phyloP scores from a whole-genome alignment of 2,113 vertebrate genomes.

The Tauraco erythrolophus region DNA sequence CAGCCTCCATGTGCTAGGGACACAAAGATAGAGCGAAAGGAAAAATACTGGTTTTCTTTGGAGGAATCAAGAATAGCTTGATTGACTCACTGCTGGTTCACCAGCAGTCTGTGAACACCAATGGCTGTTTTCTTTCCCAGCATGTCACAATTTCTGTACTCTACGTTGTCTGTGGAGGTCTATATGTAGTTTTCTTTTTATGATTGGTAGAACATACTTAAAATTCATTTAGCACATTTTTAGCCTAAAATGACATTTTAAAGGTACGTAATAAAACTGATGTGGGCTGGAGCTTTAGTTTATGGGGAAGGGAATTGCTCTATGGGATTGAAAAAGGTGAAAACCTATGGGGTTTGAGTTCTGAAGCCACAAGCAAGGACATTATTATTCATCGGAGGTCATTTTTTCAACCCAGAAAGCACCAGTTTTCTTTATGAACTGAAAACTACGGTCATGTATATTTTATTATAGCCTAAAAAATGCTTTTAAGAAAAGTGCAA shows the following conservation, averaged over 20 bases:
- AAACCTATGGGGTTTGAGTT: background rate
- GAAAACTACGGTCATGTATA: background rate
- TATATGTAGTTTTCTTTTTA: background rate
- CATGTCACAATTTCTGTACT: background rate
- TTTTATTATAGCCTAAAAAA: background rate
- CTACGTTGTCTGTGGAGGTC: background rate
- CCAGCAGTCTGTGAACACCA: background rate
- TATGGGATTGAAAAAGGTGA: background rate
- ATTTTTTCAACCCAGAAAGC: conserved; percentile 4
- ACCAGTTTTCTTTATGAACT: conserved; percentile 28
- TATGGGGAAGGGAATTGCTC: background rate
- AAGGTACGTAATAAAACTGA: background rate
- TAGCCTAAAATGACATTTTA: conserved; percentile 3
- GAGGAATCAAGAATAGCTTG: background rate
- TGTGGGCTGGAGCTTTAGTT: conserved; percentile 19
- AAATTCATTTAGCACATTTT: conserved; percentile 17
- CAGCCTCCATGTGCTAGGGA: background rate
- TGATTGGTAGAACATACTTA: background rate
- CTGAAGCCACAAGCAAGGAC: conserved; percentile 24
- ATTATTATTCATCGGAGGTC: conserved; percentile 10
- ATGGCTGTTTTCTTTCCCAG: background rate
- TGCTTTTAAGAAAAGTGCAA: background rate
- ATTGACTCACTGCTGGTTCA: accelerated
- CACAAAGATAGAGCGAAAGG: background rate
- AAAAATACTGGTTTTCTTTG: background rate